Evolutionary conservation across 2,113 vertebrate genomes (phyloP), one percentile per base, ranked within the genome.

Genomic region (Chlorodrepanis virens): DNA sequence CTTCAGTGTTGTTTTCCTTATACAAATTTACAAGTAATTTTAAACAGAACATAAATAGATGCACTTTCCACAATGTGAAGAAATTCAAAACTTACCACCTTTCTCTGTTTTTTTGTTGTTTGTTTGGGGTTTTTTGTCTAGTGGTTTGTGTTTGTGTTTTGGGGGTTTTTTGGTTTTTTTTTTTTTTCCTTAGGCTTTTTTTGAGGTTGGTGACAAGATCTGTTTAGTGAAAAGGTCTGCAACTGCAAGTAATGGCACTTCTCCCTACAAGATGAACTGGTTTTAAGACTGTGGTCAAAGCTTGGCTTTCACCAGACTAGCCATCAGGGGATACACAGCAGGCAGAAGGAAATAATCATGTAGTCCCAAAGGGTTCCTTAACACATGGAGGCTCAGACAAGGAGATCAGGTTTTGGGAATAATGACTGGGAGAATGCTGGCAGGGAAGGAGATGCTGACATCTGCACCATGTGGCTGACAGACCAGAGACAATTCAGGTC

Each of bases 391-490:
- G 67, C 83, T 95, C 70, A 65, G 77, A 95, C 50, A 76, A 79
- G 83, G 49, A 75, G 92, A 90, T 89, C 75, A 59, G 59, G 56
- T 91, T 96, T 95, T 63, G 81, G 82, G 84, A 96, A 92, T 93
- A 94, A 92, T 85, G 91, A 57, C 93, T 87, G 81, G 90, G 75
- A 97, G 83, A 94, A 91, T 83, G 50, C 67, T 92, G 74, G 74
- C 87, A 76, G 68, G 21, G 60, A 93, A 88, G 74, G 65, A 37
- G 44, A 85, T 86, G 70, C 87, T 37, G 93, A 87, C 64, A 89
- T 95, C 93, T 95, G 92, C 79, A 94, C 87, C 97, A 97, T 97
- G 95, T 97, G 97, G 95, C 86, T 92, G 90, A 95, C 96, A 97
- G 95, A 97, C 89, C 83, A 95, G 53, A 95, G 92, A 93, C 22